Conservation (phyloP, 1,140 invertebrate species). For the Phymastichus coffea region DNA sequence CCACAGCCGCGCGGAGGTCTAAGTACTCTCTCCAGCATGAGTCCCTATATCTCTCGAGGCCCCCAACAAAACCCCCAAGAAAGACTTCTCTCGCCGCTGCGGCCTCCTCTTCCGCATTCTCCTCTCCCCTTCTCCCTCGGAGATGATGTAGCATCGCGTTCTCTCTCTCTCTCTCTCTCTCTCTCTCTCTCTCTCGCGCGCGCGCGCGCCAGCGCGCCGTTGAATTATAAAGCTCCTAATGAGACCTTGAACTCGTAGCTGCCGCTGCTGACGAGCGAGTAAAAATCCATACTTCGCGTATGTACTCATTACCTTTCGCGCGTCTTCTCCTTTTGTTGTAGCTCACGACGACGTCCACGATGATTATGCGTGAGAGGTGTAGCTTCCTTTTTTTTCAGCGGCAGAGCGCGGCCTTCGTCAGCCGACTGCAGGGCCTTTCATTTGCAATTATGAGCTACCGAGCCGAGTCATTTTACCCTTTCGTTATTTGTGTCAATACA, state of each 20-base stretch:
- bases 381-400: constrained; percentile 4
- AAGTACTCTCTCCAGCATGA: constrained; percentile 6
- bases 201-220: constrained; percentile 18
- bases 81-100: too few relatives aligned
- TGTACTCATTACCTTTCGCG: too few relatives aligned
- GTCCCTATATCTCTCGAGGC: constrained; percentile 9
- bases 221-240: constrained; percentile 29
- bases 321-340: too few relatives aligned
- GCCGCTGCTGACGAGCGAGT: too few relatives aligned
- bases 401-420: background rate
- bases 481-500: constrained; percentile 8
- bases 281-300: too few relatives aligned
- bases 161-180: constrained; percentile 23
- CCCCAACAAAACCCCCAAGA: constrained; percentile 17
- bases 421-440: too few relatives aligned
- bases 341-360: constrained; percentile 5
- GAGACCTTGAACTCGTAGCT: constrained; percentile 31
- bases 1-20: constrained; percentile 11
- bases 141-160: background rate
- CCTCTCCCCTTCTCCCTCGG: constrained; percentile 21
- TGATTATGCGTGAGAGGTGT: constrained; percentile 22
- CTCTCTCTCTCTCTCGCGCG: background rate
- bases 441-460: constrained; percentile 27
- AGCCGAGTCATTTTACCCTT: constrained; percentile 1
- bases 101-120: constrained; percentile 25